Evolutionary conservation across 2,113 vertebrate genomes (phyloP).

Genomic region (Brachionichthys hirsutus): DNA sequence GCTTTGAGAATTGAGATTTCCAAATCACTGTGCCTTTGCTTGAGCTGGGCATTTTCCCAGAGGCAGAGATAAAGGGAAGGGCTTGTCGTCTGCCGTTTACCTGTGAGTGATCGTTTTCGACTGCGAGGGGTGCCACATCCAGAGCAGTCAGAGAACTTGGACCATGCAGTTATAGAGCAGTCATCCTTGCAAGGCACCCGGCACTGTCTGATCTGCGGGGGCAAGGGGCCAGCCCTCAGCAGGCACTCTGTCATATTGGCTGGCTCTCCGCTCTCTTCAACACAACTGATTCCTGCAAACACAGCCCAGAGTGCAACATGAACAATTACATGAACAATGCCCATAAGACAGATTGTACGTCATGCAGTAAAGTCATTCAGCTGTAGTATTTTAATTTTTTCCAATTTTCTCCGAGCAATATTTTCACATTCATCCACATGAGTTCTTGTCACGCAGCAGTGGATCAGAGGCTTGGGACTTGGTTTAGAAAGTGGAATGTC

Average conservation of each 20-base stretch:
- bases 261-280: slow-evolving; percentile 73
- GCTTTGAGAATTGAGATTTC: no score
- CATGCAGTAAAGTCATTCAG: not conserved
- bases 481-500: no score
- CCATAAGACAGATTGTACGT: not conserved
- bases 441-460: not conserved
- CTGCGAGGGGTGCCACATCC: slow-evolving; percentile 80
- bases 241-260: slow-evolving; percentile 81
- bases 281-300: slow-evolving; percentile 83
- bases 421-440: not conserved
- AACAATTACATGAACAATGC: slow-evolving; percentile 3
- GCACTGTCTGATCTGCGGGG: slow-evolving; percentile 82
- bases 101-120: slow-evolving; percentile 84
- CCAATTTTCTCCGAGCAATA: not conserved
- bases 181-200: slow-evolving; percentile 86
- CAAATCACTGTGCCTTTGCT: no score
- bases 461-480: no score
- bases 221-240: slow-evolving; percentile 81
- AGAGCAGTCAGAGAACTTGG: slow-evolving; percentile 86
- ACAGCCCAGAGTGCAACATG: slow-evolving; percentile 1
- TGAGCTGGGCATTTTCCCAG: no score
- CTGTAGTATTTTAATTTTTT: not conserved
- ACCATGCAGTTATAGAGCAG: slow-evolving; percentile 91
- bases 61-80: no score
- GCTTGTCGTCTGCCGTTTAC: slow-evolving; percentile 61